Base-by-base conservation (phyloP, 2,888 invertebrate species). In the Drosophila limbata region DNA sequence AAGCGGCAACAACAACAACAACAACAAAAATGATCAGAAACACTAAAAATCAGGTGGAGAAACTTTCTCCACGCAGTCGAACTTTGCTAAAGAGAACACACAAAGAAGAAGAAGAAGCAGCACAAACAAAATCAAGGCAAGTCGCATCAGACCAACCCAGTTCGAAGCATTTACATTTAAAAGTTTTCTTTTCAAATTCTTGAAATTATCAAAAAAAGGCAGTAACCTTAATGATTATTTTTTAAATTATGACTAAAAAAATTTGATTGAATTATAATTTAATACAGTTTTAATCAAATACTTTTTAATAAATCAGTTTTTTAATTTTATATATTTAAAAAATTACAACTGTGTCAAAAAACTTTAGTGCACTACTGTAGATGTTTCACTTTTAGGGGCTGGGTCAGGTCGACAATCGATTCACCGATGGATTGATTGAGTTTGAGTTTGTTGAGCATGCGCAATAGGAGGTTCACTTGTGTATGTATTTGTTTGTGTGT, bases 51-150 rank as follows among this genome's bases (percentile, higher is more conserved):
- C 77, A 69, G 77, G 53, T 74, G 80, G 69, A 78, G 74, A 89
- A 86, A 86, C 85, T 86, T 86, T 82, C 88, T 80, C 88, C 71
- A 76, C 50, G 62, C 67, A 60, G 72, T 19, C 67, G 47, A 77
- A 77, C 70, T 66, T 72, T 61, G 75, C 60, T 64, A 77, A 78
- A 82, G 84, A 86, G 88, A 84, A 75, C 83, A 69, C 59, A 52
- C 17, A 17, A 50, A 10, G 37, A 51, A 50, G 48, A 44, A n/a
- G n/a, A n/a, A 40, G 63, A 19, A 33, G 59, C 62, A 69, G 37
- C 50, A 35, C 33, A 47, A 55, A 47, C 28, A 56, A 64, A 56
- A 64, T 40, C 50, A 55, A 37, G 37, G 37, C 11, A 68, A 59
- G 48, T 47, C 51, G 40, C 57, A 44, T 40, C 37, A 42, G 13